These are phyloP conservation scores for Drosophila multiciliata DNA, from an alignment of 2,888 invertebrate genomes.

Conservation along the genomic window DNA sequence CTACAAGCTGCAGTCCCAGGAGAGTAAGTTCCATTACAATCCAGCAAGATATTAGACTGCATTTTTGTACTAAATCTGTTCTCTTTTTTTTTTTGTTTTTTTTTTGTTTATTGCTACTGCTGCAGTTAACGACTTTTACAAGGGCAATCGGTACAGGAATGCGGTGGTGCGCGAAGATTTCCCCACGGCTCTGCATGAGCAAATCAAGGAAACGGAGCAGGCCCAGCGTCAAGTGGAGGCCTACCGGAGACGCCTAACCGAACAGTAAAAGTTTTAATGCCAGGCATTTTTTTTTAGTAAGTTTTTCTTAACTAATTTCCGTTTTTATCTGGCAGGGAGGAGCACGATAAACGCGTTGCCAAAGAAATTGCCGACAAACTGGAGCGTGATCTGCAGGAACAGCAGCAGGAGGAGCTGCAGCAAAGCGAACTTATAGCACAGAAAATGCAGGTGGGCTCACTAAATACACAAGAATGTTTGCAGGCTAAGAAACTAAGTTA, in stretches of 20 bases:
- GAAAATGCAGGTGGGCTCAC: slow-evolving; percentile 85
- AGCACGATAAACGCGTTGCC: slow-evolving; percentile 89
- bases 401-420: slow-evolving; percentile 86
- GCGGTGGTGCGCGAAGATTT: slow-evolving; percentile 92
- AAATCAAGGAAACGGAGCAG: slow-evolving; percentile 89
- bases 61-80: slow-evolving; percentile 5
- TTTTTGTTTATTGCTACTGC: not conserved
- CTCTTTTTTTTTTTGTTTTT: slow-evolving; percentile 14
- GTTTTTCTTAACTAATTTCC: not conserved
- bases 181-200: slow-evolving; percentile 90
- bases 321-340: slow-evolving; percentile 86
- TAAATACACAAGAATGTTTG: not conserved
- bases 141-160: slow-evolving; percentile 90
- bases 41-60: slow-evolving; percentile 15
- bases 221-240: slow-evolving; percentile 88
- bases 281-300: not conserved
- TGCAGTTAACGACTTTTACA: slow-evolving; percentile 90
- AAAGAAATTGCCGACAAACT: slow-evolving; percentile 89
- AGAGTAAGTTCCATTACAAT: slow-evolving; percentile 87
- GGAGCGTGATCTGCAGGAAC: slow-evolving; percentile 86
- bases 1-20: slow-evolving; percentile 92
- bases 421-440: slow-evolving; percentile 86
- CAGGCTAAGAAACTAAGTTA: not conserved
- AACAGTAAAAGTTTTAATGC: slow-evolving; percentile 86
- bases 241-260: slow-evolving; percentile 85